phyloP scores from a whole-genome alignment of 2,888 invertebrate species.

The Ophion ventricosus region DNA sequence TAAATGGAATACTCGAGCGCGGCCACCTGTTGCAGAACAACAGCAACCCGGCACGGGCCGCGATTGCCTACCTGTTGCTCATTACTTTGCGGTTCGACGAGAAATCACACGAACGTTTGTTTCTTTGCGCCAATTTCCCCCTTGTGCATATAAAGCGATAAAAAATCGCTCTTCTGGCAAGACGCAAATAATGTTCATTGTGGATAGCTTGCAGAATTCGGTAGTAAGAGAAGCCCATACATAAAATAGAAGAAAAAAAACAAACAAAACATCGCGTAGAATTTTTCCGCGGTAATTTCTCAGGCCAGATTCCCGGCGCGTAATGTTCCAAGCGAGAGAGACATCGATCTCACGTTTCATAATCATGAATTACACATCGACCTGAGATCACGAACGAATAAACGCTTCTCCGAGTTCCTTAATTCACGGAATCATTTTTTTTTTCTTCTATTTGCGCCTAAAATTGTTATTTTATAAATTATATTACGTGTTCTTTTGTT shows the following conservation, averaged over 20 bases:
- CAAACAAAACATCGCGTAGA: conserved; percentile 29
- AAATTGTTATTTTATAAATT: no score
- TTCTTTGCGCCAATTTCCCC: no score
- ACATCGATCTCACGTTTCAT: conserved; percentile 31
- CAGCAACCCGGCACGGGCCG: conserved; percentile 8
- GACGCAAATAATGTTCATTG: no score
- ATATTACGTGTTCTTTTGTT: no score
- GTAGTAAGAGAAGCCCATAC: background rate
- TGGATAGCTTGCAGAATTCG: no score
- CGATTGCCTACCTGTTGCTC: conserved; percentile 58
- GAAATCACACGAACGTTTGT: conserved; percentile 51
- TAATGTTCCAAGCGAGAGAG: background rate
- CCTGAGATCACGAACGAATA: conserved; percentile 26
- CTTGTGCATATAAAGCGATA: conserved; percentile 33
- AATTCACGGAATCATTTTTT: no score
- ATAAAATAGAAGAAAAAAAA: background rate
- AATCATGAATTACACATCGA: conserved; percentile 46
- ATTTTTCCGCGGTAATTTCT: conserved; percentile 27
- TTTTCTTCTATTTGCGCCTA: no score
- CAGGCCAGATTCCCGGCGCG: conserved; percentile 22
- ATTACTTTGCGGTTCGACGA: conserved; percentile 35
- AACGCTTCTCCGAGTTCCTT: background rate
- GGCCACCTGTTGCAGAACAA: conserved; percentile 63
- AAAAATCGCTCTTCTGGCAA: no score
- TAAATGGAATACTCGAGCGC: conserved; percentile 16